Percentiles rank a stretch among this genome's conserved stretches.
Evolutionary conservation across 1,140 invertebrate genomes (phyloP).

Genomic region (Brachionus plicatilis): DNA sequence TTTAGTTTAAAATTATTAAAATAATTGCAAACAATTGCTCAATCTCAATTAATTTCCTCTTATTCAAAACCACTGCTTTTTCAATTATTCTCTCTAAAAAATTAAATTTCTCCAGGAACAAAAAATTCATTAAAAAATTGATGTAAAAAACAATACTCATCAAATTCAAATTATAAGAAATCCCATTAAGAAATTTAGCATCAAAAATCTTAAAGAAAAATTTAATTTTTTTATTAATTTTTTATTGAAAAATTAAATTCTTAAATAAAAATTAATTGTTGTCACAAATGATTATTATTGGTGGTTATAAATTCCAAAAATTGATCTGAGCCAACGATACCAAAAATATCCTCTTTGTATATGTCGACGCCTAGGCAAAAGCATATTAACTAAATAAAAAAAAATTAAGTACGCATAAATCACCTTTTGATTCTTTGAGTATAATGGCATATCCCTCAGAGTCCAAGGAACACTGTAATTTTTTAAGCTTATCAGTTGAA

Average conservation of each 20-base stretch:
- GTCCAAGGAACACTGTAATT: slow-evolving; percentile 2
- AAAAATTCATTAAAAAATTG: too few relatives aligned
- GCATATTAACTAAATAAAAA: neutral
- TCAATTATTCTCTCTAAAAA: too few relatives aligned
- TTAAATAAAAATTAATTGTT: neutral
- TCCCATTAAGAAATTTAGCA: too few relatives aligned
- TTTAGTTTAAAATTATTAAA: too few relatives aligned
- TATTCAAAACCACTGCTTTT: too few relatives aligned
- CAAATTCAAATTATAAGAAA: too few relatives aligned
- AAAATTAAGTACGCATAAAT: neutral
- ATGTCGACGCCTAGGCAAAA: neutral
- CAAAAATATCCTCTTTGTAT: neutral
- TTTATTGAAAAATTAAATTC: neutral
- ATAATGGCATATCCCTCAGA: slow-evolving; percentile 31
- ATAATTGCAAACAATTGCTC: too few relatives aligned
- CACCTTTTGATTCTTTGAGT: neutral
- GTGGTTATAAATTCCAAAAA: slow-evolving; percentile 25
- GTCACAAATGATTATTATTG: slow-evolving; percentile 19
- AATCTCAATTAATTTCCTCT: too few relatives aligned
- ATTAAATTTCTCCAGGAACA: too few relatives aligned
- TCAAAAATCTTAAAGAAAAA: neutral
- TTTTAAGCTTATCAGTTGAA: slow-evolving; percentile 19
- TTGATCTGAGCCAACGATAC: slow-evolving; percentile 14
- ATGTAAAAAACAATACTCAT: too few relatives aligned
- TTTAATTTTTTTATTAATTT: neutral